Evolutionary conservation across 2,888 invertebrate species (phyloP), one percentile per base, ranked within the genome.

Genomic region (Drosophila birchii): DNA sequence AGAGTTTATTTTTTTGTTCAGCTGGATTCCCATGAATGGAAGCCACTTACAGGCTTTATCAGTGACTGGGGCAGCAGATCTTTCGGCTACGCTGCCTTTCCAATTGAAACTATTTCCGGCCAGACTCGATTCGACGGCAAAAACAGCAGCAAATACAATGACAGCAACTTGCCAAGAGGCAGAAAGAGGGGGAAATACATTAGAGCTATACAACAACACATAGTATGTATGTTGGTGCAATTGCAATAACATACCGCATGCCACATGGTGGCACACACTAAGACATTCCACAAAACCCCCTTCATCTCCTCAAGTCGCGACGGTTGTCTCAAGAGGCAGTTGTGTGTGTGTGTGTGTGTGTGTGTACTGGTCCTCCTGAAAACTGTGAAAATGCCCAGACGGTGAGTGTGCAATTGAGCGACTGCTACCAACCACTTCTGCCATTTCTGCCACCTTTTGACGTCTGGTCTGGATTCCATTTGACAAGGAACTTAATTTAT

Each of bases 351-450:
- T 8, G 32, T 32, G 32, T 11, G 11, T 11, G 49, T 45, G 29
- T 29, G 29, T 29, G 29, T 29, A 29, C 7, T 29, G 29, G 29
- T 29, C 29, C 29, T 75, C 47, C 54, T 49, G 9, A 80, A 83
- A 66, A 72, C 74, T 68, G 63, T 69, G 60, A 58, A 81, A 85
- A 83, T 85, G 74, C 83, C 78, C 78, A 88, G 88, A 85, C 85
- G 77, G 76, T 85, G 85, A 84, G 78, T 84, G 80, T 84, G 81
- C 82, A 87, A 82, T 87, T 85, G 86, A 84, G 72, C 85, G 79
- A 81, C 70, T 87, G 81, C 47, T 36, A 26, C 4, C 57, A 5
- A 5, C 5, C 11, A 16, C 20, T 29, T 26, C 26, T 29, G 29
- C 29, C 29, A 11, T 34, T 16, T 18, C 55, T 9, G 29, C 49